Conservation (phyloP, 2,113 vertebrate genomes). For the Tetraodon nigroviridis region DNA sequence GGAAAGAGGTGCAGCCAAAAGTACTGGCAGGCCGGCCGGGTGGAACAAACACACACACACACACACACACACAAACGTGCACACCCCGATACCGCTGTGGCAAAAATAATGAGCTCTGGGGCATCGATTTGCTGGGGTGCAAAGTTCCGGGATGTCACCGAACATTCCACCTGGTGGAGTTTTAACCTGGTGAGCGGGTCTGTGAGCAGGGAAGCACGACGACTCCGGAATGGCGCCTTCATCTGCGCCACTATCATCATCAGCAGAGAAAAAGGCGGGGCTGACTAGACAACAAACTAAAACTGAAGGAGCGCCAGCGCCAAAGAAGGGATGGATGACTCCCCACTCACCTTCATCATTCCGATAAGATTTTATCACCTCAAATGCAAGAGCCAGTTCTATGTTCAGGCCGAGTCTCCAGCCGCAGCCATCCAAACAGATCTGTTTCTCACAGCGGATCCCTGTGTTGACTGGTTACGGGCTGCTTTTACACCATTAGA, state of each 20-base stretch:
- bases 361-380: conserved; percentile 63
- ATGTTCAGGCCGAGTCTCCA: conserved; percentile 37
- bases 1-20: conserved; percentile 55
- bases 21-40: conserved; percentile 39
- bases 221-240: conserved; percentile 19
- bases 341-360: conserved; percentile 45
- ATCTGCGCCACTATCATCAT: conserved; percentile 27
- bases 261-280: conserved; percentile 52
- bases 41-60: conserved; percentile 31
- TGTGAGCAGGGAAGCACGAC: neutral
- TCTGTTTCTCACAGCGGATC: conserved; percentile 4
- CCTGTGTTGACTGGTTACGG: conserved; percentile 25
- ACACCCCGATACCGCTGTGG: neutral
- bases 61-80: neutral
- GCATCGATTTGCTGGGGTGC: neutral
- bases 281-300: conserved; percentile 37
- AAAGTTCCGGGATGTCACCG: conserved; percentile 1
- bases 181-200: neutral
- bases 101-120: conserved; percentile 9
- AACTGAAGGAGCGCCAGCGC: conserved; percentile 14
- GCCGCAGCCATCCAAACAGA: conserved; percentile 31
- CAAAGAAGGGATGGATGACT: conserved; percentile 47
- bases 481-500: neutral
- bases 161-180: conserved; percentile 10
- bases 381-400: conserved; percentile 32